phyloP scores from a whole-genome alignment of 1,140 invertebrate genomes.

The Sitophilus oryzae region DNA sequence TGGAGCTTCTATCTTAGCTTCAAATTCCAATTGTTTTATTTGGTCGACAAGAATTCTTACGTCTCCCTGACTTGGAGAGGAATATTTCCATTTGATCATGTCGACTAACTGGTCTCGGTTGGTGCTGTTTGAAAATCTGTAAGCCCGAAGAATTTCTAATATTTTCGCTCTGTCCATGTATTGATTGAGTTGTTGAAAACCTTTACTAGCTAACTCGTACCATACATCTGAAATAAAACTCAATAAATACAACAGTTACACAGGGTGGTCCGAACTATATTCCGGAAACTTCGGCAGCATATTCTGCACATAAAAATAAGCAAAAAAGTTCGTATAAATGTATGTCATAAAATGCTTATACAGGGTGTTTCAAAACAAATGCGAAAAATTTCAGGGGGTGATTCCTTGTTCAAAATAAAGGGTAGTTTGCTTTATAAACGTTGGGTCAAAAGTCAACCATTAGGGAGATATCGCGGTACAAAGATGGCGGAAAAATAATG shows the following conservation, averaged over 20 bases:
- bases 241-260: background rate
- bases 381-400: too few relatives aligned
- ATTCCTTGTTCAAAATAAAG: too few relatives aligned
- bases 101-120: slow-evolving; percentile 40
- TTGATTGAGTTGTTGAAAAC: slow-evolving; percentile 44
- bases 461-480: too few relatives aligned
- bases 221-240: slow-evolving; percentile 42
- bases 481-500: too few relatives aligned
- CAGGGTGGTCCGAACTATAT: too few relatives aligned
- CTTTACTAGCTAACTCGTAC: slow-evolving; percentile 49
- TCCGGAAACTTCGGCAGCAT: too few relatives aligned
- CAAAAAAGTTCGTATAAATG: too few relatives aligned
- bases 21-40: slow-evolving; percentile 43
- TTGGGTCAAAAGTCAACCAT: too few relatives aligned
- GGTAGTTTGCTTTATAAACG: too few relatives aligned
- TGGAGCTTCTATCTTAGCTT: slow-evolving; percentile 46
- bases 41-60: slow-evolving; percentile 40
- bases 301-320: too few relatives aligned
- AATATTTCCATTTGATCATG: slow-evolving; percentile 50
- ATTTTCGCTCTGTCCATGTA: slow-evolving; percentile 49
- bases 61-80: slow-evolving; percentile 35
- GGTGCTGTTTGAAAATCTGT: slow-evolving; percentile 35
- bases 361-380: too few relatives aligned
- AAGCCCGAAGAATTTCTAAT: slow-evolving; percentile 44
- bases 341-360: too few relatives aligned